Base-by-base conservation (phyloP, 2,888 invertebrate species). In the Brenthis hecate region DNA sequence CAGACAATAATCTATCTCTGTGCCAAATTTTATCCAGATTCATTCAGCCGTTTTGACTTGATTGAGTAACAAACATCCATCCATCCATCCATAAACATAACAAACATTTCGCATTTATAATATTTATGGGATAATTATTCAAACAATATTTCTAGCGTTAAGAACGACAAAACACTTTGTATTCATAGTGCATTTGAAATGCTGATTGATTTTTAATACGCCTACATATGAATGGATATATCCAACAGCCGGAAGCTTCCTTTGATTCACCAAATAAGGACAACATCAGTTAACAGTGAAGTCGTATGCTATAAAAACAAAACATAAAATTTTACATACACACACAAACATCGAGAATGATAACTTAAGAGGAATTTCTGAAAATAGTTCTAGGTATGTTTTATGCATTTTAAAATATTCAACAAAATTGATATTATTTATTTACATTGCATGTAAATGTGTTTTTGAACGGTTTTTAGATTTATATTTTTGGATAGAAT, bases 281-380 rank as follows among this genome's bases (percentile, higher is more conserved):
- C 58, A 36, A 28, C 23, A 71, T 71, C 68, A 55, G 47, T 70
- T 57, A 62, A 64, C 60, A 48, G 55, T 54, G 54, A 13, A 56
- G 43, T 43, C 56, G 14, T 66, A 50, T 66, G 13, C 69, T 58
- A 71, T 69, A 66, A 69, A 28, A 71, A 66, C 55, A 55, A 50
- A 65, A 66, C 66, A 57, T 71, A 66, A 71, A 71, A 69, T 66
- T 71, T 69, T 36, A 71, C 66, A 63, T 68, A n/a, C n/a, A n/a
- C n/a, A n/a, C n/a, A 71, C 63, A 71, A 58, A 65, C 19, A 19
- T 19, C 19, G 23, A 58, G 47, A 57, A 32, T 32, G 43, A 19
- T 43, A 23, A 48, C 36, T 48, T 13, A 57, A n/a, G 63, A 54
- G 63, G 28, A 28, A 50, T 51, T 8, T 47, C 4, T 36, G 8